phyloP scores from a whole-genome alignment of 1,140 invertebrate genomes.

The Zaprionus kolodkinae region DNA sequence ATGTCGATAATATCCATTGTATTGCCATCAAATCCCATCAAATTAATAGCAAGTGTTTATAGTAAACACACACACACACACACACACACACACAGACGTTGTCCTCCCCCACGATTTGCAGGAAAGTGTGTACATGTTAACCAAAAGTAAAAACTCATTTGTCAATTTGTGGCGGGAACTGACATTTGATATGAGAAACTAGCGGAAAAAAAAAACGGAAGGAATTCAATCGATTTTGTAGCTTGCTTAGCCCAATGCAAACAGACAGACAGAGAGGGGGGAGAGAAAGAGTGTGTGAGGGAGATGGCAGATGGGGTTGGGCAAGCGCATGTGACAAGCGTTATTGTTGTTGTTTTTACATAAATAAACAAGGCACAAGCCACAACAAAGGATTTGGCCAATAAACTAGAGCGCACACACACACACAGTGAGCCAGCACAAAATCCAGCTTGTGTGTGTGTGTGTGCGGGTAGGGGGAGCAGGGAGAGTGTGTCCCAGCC shows the following conservation, averaged over 20 bases:
- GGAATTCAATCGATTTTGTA: constrained; percentile 47
- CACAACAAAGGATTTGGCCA: constrained; percentile 72
- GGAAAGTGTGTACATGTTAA: constrained; percentile 11
- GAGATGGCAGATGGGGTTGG: constrained; percentile 8
- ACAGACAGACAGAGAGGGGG: constrained; percentile 8
- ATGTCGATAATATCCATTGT: constrained; percentile 6
- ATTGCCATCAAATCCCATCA: constrained; percentile 31
- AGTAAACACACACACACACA: not conserved
- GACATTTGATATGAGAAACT: constrained; percentile 49
- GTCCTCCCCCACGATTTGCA: constrained; percentile 13
- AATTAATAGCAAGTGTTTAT: constrained; percentile 24
- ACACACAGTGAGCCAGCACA: constrained; percentile 22
- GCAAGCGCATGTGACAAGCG: constrained; percentile 28
- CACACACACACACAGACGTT: not conserved
- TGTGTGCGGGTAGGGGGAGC: not conserved
- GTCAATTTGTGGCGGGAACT: constrained; percentile 31
- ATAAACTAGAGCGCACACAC: constrained; percentile 42
- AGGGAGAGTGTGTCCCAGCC: not conserved
- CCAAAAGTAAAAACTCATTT: constrained; percentile 46
- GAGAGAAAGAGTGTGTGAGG: not conserved
- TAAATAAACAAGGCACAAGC: constrained; percentile 40
- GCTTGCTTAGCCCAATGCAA: constrained; percentile 46
- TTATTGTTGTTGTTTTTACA: constrained; percentile 28
- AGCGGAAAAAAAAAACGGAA: constrained; percentile 30
- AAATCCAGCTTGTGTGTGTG: constrained; percentile 24